Conservation (phyloP, 2,888 invertebrate species). For the Piscicola geometra region DNA sequence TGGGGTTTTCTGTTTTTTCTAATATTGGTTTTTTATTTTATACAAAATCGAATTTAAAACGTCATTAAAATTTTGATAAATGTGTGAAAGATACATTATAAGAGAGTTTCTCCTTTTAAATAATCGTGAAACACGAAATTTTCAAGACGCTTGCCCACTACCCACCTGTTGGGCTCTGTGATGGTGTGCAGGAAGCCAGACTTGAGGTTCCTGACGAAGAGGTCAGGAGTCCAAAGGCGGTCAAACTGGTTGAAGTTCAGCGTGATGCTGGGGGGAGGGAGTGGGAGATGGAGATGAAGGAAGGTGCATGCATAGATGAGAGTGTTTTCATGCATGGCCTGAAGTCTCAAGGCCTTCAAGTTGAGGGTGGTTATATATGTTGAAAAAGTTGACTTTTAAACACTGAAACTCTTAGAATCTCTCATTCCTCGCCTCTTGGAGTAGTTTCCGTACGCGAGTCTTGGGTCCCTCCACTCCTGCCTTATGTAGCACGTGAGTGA, state of each 20-base stretch:
- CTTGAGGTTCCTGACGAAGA: conserved; percentile 88
- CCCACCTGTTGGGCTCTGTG: conserved; percentile 74
- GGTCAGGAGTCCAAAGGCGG: conserved; percentile 83
- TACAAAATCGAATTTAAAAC: not conserved
- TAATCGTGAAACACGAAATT: too few relatives aligned
- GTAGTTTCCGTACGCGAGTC: conserved; percentile 64
- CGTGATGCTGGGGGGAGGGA: conserved; percentile 40
- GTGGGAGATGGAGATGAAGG: too few relatives aligned
- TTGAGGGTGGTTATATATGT: not conserved
- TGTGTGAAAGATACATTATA: too few relatives aligned
- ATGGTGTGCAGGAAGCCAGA: conserved; percentile 88
- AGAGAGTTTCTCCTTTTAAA: too few relatives aligned
- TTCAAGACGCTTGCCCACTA: too few relatives aligned
- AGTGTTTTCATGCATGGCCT: too few relatives aligned
- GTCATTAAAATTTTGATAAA: too few relatives aligned
- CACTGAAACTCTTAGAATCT: not conserved
- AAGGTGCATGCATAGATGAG: too few relatives aligned
- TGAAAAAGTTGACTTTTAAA: not conserved
- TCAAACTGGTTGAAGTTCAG: conserved; percentile 42
- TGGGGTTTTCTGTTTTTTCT: not conserved
- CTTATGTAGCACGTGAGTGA: conserved; percentile 86
- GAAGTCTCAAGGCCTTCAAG: not conserved
- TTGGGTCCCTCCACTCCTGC: conserved; percentile 85
- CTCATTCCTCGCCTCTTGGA: conserved; percentile 37
- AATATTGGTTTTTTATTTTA: not conserved